Conservation (phyloP, 2,113 vertebrate genomes). For the Mola mola region DNA sequence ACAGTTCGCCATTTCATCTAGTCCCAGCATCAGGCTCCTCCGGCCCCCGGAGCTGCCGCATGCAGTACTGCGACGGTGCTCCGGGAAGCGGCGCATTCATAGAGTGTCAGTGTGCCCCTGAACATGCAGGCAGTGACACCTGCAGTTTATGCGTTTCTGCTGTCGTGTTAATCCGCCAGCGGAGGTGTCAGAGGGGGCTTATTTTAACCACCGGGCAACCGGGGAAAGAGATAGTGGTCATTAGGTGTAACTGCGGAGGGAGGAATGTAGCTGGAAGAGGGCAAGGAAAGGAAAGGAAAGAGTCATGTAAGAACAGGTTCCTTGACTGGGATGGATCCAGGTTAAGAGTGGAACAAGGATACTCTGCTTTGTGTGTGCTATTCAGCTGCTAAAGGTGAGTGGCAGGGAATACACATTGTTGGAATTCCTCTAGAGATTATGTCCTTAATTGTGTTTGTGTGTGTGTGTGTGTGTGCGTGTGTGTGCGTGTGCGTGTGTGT, state of each 20-base stretch:
- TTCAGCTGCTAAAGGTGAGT: slow-evolving; percentile 62
- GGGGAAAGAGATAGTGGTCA: slow-evolving; percentile 72
- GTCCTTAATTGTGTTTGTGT: slow-evolving; percentile 59
- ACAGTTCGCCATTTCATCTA: neutral
- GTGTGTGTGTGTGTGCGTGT: slow-evolving; percentile 7
- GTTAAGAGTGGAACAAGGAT: slow-evolving; percentile 36
- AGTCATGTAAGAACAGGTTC: slow-evolving; percentile 75
- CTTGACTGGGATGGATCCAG: slow-evolving; percentile 55
- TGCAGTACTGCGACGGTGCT: slow-evolving; percentile 54
- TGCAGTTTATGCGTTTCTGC: no score
- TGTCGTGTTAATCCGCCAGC: slow-evolving; percentile 75
- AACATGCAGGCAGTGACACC: slow-evolving; percentile 61
- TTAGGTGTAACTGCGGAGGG: slow-evolving; percentile 66
- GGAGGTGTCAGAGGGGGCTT: slow-evolving; percentile 76
- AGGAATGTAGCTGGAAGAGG: slow-evolving; percentile 68
- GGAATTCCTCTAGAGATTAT: slow-evolving; percentile 75
- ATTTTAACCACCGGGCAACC: slow-evolving; percentile 72
- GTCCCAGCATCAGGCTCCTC: slow-evolving; percentile 21
- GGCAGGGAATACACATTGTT: slow-evolving; percentile 62
- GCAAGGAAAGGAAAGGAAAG: slow-evolving; percentile 24
- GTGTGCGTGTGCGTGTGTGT: slow-evolving; percentile 31
- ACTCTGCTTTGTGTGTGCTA: slow-evolving; percentile 8
- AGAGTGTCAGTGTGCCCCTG: slow-evolving; percentile 31
- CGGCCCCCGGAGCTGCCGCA: slow-evolving; percentile 50
- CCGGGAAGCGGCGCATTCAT: slow-evolving; percentile 23